phyloP scores from a whole-genome alignment of 2,113 vertebrate genomes.

The Aphyosemion australe region DNA sequence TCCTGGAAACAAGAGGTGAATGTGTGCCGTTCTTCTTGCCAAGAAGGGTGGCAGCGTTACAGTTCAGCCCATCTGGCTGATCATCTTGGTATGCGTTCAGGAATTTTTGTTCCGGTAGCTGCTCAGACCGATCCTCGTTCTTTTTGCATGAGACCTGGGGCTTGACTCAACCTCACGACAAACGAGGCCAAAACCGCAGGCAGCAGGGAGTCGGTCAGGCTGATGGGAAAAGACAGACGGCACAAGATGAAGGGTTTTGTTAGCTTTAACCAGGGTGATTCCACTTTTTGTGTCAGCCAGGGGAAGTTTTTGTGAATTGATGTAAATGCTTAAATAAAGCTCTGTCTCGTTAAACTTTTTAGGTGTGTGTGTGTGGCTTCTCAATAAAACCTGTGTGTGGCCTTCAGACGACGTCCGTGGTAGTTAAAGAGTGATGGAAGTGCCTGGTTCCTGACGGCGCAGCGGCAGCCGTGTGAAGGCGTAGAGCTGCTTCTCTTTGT shows the following conservation, averaged over 20 bases:
- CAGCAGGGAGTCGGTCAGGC: too few relatives aligned
- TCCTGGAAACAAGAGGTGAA: not conserved
- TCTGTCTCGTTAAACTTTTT: slow-evolving; percentile 38
- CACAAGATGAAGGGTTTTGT: too few relatives aligned
- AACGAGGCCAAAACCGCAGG: slow-evolving; percentile 53
- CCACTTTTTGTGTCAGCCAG: slow-evolving; percentile 14
- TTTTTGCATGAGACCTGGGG: slow-evolving; percentile 24
- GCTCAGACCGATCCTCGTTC: slow-evolving; percentile 31
- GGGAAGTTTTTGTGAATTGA: slow-evolving; percentile 24
- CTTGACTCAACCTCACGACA: slow-evolving; percentile 45
- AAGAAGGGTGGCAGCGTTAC: not conserved
- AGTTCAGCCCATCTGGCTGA: slow-evolving; percentile 1
- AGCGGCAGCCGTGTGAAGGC: slow-evolving; percentile 36
- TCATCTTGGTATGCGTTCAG: slow-evolving; percentile 22
- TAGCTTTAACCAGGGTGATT: slow-evolving; percentile 50
- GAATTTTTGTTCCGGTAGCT: slow-evolving; percentile 37
- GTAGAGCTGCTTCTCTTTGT: slow-evolving; percentile 49
- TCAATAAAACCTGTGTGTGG: slow-evolving; percentile 64
- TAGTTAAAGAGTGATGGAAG: slow-evolving; percentile 63
- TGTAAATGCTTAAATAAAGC: slow-evolving; percentile 35
- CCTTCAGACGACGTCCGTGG: slow-evolving; percentile 54
- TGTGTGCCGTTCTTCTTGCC: slow-evolving; percentile 14
- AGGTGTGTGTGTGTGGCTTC: slow-evolving; percentile 24
- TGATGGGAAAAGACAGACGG: slow-evolving; percentile 44
- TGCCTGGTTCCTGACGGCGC: slow-evolving; percentile 34